phyloP scores from a whole-genome alignment of 2,113 vertebrate species.

The Barbus barbus region DNA sequence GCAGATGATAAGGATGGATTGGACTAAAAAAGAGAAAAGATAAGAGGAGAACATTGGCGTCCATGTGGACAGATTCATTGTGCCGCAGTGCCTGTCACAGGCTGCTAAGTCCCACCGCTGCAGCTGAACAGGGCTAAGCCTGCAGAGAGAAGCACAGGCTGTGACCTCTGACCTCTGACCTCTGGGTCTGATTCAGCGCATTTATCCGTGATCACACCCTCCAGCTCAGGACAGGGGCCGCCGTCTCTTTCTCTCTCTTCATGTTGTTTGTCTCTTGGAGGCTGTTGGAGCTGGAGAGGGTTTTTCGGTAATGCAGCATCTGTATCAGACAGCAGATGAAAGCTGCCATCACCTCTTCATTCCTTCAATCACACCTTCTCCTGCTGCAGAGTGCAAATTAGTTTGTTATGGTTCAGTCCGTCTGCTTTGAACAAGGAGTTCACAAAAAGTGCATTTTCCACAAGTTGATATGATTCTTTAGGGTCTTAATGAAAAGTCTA shows the following conservation, averaged over 20 bases:
- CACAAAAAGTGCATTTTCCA: not conserved
- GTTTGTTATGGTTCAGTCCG: not conserved
- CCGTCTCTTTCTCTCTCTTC: not conserved
- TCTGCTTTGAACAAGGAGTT: not conserved
- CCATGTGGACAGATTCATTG: conserved; percentile 34
- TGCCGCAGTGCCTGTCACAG: not conserved
- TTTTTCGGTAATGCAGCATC: not conserved
- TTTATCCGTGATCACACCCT: conserved; percentile 26
- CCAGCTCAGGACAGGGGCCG: not conserved
- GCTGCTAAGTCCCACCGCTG: too few relatives aligned
- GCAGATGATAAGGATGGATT: conserved; percentile 41
- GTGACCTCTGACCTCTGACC: conserved; percentile 24
- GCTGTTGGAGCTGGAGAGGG: not conserved
- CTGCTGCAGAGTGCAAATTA: not conserved
- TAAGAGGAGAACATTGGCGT: conserved; percentile 34
- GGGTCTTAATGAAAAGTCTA: too few relatives aligned
- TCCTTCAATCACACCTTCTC: not conserved
- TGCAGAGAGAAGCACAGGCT: conserved; percentile 18
- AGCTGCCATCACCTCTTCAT: not conserved
- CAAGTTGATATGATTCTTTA: too few relatives aligned
- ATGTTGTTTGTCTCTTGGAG: not conserved
- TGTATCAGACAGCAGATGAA: too few relatives aligned
- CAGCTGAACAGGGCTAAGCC: not conserved
- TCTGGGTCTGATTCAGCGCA: too few relatives aligned
- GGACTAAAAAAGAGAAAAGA: conserved; percentile 29